Evolutionary conservation across 2,113 vertebrate genomes (phyloP), one percentile per base, ranked within the genome.

Genomic region (Bagarius yarrelli): DNA sequence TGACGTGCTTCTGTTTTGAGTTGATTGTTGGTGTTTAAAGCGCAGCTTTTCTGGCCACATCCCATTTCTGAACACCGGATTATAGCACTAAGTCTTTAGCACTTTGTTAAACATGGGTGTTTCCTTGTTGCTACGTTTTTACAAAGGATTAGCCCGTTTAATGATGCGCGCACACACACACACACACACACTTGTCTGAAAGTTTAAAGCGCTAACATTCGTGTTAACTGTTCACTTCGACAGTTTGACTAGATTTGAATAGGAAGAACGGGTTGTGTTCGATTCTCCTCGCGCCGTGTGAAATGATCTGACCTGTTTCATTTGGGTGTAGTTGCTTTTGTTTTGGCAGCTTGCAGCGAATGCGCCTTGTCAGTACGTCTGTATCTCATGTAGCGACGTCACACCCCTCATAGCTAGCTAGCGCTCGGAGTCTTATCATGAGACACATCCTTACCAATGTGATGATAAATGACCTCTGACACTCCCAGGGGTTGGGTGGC

Each of bases 381-480:
- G 78, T 86, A 84, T 86, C 83, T 73, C 74, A 25, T 60, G 71
- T 59, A 67, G 21, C 36, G 18, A 44, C 21, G 86, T 85, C 82
- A 83, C 86, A 81, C 86, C 86, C 86, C 30, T 15, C 47, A 34
- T 71, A 81, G 83, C 67, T 69, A 60, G 78, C 70, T 64, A 71
- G 81, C 50, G n/a, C 81, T 52, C 75, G 40, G 75, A n/a, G 76
- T 79, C 83, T 87, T 87, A 87, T 87, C 86, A 79, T 44, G 27
- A 76, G 27, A 32, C 71, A 81, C 86, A 87, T 85, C 83, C 86
- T 81, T 57, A 63, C 81, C 19, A 32, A 61, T 30, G 82, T 87
- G 86, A 87, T 87, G 86, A 87, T 87, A 87, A 87, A 85, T 79
- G 86, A 81, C 83, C 83, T 81, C 64, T 30, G 76, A 87, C 86